These are phyloP conservation scores for Limnephilus marmoratus DNA, from an alignment of 2,888 invertebrate genomes.

Conservation along the genomic window DNA sequence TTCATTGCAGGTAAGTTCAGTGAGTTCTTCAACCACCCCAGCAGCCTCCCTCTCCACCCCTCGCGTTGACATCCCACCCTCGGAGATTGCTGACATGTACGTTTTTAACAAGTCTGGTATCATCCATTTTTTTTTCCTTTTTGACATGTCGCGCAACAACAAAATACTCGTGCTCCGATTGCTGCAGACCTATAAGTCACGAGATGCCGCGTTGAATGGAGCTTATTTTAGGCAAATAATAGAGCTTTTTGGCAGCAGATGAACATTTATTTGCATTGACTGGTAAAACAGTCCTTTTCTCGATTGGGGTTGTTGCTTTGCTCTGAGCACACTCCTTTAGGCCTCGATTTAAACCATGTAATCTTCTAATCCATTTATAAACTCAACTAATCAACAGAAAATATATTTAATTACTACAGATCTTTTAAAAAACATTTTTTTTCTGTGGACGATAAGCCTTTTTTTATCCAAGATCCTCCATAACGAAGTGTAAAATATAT, in stretches of 20 bases:
- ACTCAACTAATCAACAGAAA: too few relatives aligned
- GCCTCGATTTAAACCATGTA: too few relatives aligned
- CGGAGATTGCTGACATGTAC: slow-evolving; percentile 35
- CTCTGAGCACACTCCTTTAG: too few relatives aligned
- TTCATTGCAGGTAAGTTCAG: slow-evolving; percentile 52
- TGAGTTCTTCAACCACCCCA: slow-evolving; percentile 4
- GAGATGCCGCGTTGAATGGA: neutral
- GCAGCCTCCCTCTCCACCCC: neutral
- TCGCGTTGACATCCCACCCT: neutral
- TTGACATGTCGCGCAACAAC: slow-evolving; percentile 20
- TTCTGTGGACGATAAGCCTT: too few relatives aligned
- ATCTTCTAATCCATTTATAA: too few relatives aligned
- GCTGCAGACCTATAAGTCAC: neutral
- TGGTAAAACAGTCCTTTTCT: neutral
- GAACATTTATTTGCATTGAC: too few relatives aligned
- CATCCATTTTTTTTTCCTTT: slow-evolving; percentile 31
- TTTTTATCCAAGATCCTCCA: too few relatives aligned
- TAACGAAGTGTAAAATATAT: too few relatives aligned
- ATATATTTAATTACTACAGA: too few relatives aligned
- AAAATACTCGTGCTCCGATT: slow-evolving; percentile 14
- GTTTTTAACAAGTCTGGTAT: slow-evolving; percentile 54
- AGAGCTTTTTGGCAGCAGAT: too few relatives aligned
- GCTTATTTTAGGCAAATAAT: neutral
- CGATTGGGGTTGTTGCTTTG: neutral
- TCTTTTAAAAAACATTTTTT: too few relatives aligned